phyloP scores from a whole-genome alignment of 2,888 invertebrate species.

The Brenthis ino region DNA sequence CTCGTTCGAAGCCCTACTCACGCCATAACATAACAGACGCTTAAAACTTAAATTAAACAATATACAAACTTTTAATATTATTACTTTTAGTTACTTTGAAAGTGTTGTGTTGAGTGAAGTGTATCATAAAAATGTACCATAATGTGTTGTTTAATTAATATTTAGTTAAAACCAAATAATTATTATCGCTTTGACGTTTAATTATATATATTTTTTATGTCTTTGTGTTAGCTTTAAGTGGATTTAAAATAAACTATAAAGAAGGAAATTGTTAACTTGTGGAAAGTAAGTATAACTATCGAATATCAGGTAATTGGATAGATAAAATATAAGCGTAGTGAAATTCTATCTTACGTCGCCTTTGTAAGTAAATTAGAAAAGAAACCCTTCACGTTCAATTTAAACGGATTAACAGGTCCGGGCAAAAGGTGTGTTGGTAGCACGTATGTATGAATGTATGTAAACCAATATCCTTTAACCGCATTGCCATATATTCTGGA shows the following conservation, averaged over 20 bases:
- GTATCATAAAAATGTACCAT: neutral
- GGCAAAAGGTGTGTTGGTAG: conserved; percentile 14
- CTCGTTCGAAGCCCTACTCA: conserved; percentile 39
- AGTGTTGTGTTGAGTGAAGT: conserved; percentile 15
- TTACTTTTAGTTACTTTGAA: neutral
- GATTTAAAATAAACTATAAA: conserved; percentile 16
- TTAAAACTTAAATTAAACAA: conserved; percentile 18
- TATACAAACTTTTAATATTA: conserved; percentile 16
- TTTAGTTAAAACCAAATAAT: neutral
- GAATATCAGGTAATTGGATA: conserved; percentile 40
- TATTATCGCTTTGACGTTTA: neutral
- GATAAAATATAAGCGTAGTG: conserved; percentile 28
- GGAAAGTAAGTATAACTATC: conserved; percentile 36
- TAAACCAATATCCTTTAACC: conserved; percentile 28
- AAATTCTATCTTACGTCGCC: conserved; percentile 28
- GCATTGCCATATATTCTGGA: conserved; percentile 21
- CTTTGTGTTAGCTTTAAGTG: conserved; percentile 7
- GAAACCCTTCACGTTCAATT: conserved; percentile 36
- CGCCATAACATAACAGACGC: conserved; percentile 26
- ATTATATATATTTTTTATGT: neutral
- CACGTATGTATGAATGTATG: conserved; percentile 14
- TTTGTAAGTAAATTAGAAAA: conserved; percentile 38
- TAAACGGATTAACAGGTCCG: conserved; percentile 37
- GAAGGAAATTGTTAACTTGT: conserved; percentile 22
- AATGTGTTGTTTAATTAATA: neutral